phyloP scores from a whole-genome alignment of 1,140 invertebrate genomes.

The Solenopsis fugax region DNA sequence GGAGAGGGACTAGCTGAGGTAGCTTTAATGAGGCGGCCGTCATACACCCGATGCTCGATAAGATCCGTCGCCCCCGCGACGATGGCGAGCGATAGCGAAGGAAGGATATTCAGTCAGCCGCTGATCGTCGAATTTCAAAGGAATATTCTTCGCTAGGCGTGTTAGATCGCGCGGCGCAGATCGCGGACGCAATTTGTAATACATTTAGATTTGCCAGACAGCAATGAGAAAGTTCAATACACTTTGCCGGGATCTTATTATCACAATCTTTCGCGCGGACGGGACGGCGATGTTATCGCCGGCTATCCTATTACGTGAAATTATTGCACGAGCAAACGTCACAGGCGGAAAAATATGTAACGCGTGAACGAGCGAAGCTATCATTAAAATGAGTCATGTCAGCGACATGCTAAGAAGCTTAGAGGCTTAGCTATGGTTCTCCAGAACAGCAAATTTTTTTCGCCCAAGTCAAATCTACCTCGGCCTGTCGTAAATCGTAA shows the following conservation, averaged over 20 bases:
- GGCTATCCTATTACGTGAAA: conserved; percentile 51
- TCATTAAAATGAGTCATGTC: conserved; percentile 73
- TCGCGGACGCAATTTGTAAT: conserved; percentile 53
- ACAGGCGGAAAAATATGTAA: conserved; percentile 45
- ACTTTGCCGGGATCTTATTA: conserved; percentile 16
- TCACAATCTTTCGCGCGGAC: conserved; percentile 2
- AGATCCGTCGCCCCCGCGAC: conserved; percentile 47
- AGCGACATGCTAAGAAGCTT: conserved; percentile 78
- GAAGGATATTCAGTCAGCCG: background rate
- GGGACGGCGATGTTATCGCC: conserved; percentile 25
- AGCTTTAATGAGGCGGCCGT: conserved; percentile 65
- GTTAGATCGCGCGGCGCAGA: background rate
- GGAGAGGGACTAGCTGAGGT: background rate
- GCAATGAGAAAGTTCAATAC: background rate
- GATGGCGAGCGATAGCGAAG: conserved; percentile 34
- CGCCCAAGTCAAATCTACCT: conserved; percentile 76
- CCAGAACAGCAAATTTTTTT: conserved; percentile 73
- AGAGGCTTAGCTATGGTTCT: conserved; percentile 79
- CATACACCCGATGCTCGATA: conserved; percentile 58
- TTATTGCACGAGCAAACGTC: conserved; percentile 44
- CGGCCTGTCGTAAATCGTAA: conserved; percentile 80
- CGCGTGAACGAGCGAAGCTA: conserved; percentile 20
- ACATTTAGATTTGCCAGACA: conserved; percentile 36
- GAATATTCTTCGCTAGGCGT: background rate
- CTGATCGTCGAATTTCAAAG: conserved; percentile 5